Base-by-base conservation (phyloP, 2,113 vertebrate species). In the Melospiza georgiana region DNA sequence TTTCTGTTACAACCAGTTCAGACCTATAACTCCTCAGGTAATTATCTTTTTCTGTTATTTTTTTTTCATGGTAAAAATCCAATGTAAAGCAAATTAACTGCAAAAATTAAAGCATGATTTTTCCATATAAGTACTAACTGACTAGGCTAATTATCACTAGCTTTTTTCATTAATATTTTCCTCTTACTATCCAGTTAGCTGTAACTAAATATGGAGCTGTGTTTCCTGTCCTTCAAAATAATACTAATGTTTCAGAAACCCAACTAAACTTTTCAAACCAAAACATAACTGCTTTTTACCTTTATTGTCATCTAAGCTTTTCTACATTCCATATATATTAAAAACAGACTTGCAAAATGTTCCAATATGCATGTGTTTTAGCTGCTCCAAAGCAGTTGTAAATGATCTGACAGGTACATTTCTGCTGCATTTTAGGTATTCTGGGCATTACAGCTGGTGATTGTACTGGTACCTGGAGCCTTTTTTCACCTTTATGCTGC, bases 1-100 rank as follows among this genome's bases (percentile, higher is more conserved):
- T 72, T 98, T 98, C 97, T 99, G 98, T 97, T 99, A 99, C 96
- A 99, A 98, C 97, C 98, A 99, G 95, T 99, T 99, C 98, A 97
- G 99, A 92, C 98, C 98, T 54, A 98, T 99, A 96, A 98, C 98
- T 58, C 98, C 98, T 61, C 98, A 99, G 98, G 98, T 98, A 98
- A 95, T 65, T 43, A 35, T 31, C 12, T 49, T 43, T 41, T 43
- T 73, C 31, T 25, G 39, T 18, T 37, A 3, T 17, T 30, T 30
- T 84, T 72, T 84, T 72, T 84, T 71, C 33, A 33, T 30, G 52
- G 39, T 41, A 67, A 72, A 87, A 87, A 74, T 85, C 13, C 14
- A 67, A 3, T 41, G 48, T 72, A 69, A 90, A 75, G 11, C 86
- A 93, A 92, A 41, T 21, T 55, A 91, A 65, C n/a, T 16, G 27